Evolutionary conservation across 1,140 invertebrate genomes (phyloP).

Genomic region (Potamilus streckersoni): DNA sequence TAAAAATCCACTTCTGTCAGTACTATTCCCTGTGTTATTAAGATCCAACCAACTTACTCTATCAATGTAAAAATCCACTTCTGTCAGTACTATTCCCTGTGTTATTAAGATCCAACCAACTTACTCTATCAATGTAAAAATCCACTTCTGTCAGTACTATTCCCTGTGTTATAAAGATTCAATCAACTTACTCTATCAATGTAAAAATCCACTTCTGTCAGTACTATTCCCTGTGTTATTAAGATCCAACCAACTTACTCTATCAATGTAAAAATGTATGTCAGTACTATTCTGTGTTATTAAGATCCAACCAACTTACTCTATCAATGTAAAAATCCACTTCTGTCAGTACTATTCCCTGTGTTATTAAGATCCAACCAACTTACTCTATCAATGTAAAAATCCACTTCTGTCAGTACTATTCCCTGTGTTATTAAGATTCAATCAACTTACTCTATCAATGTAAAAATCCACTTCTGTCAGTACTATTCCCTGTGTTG

Average conservation of each 20-base stretch:
- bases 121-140: conserved; percentile 95
- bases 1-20: conserved; percentile 99
- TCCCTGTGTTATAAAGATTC: too few species aligned
- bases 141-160: too few species aligned
- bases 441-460: conserved; percentile 76
- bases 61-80: conserved; percentile 99
- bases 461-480: conserved; percentile 99
- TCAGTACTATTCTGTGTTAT: too few species aligned
- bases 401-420: conserved; percentile 99
- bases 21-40: too few species aligned
- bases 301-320: conserved; percentile 41
- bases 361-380: too few species aligned
- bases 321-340: conserved; percentile 99
- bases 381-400: conserved; percentile 92
- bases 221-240: too few species aligned
- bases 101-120: background rate
- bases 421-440: too few species aligned
- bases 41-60: conserved; percentile 69
- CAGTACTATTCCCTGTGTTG: too few species aligned
- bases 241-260: conserved; percentile 64
- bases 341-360: too few species aligned
- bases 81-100: too few species aligned
- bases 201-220: conserved; percentile 99
- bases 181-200: conserved; percentile 82
- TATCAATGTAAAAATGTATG: conserved; percentile 99